A percentile compares a stretch with the other conserved stretches of the same genome.
Conservation (phyloP, 2,888 invertebrate genomes). For the Himalopsyche anomala region DNA sequence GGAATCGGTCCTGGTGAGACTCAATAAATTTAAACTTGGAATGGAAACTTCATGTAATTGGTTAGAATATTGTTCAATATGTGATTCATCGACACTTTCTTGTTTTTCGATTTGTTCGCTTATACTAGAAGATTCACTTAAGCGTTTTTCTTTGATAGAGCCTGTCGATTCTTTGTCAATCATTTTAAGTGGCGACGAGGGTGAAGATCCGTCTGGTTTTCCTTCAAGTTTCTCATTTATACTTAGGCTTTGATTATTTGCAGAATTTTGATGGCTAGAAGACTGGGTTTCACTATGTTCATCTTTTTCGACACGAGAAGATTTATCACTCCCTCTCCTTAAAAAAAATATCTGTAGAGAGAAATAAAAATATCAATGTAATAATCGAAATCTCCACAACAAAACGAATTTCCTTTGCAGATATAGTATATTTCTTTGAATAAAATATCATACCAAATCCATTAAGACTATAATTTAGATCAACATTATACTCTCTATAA, state of each 20-base stretch:
- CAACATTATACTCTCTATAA: conserved; percentile 50
- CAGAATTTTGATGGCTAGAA: conserved; percentile 15
- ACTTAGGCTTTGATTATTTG: not conserved
- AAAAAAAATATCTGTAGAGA: conserved; percentile 1
- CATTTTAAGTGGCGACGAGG: not conserved
- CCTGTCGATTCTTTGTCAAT: not conserved
- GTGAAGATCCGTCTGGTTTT: not conserved
- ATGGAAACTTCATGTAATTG: conserved; percentile 55
- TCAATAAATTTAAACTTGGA: conserved; percentile 64
- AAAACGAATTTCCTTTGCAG: not conserved
- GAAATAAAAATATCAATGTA: not conserved
- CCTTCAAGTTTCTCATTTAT: not conserved
- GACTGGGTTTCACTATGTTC: not conserved
- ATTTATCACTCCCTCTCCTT: conserved; percentile 21
- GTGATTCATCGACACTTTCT: conserved; percentile 42
- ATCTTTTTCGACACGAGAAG: not conserved
- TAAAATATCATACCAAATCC: conserved; percentile 39
- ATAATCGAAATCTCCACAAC: too few species aligned
- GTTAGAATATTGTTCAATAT: conserved; percentile 39
- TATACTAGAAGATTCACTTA: conserved; percentile 52
- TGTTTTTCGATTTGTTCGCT: conserved; percentile 58
- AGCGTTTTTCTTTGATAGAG: not conserved
- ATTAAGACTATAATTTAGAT: not conserved
- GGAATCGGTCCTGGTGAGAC: conserved; percentile 56
- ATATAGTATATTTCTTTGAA: not conserved